These are phyloP conservation scores for Amphipoea lucens DNA, from an alignment of 2,888 invertebrate species.

Conservation along the genomic window DNA sequence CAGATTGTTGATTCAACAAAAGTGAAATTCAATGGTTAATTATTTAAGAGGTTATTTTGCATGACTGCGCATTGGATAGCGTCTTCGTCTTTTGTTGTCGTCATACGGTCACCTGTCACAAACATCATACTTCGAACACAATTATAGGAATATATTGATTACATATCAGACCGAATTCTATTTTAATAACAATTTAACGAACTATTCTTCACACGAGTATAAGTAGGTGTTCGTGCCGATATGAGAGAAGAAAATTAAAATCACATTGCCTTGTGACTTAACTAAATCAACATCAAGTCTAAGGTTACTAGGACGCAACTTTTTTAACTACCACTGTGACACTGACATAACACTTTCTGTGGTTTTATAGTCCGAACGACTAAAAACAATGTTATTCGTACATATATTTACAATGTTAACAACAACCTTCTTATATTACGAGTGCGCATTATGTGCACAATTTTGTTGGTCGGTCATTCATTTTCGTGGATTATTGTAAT, in stretches of 20 bases:
- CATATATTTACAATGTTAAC: constrained; percentile 9
- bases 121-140: background rate
- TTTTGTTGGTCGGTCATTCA: background rate
- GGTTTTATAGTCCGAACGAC: background rate
- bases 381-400: background rate
- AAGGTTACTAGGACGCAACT: constrained; percentile 1
- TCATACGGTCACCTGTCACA: background rate
- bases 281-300: constrained; percentile 1
- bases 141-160: background rate
- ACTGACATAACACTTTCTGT: constrained; percentile 35
- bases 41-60: constrained; percentile 11
- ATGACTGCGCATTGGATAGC: background rate
- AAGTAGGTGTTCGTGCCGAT: background rate
- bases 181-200: background rate
- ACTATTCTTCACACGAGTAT: background rate
- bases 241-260: background rate
- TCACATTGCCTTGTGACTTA: background rate
- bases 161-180: background rate
- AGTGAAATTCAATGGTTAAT: constrained; percentile 11
- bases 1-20: constrained; percentile 12
- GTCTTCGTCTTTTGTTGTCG: background rate
- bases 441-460: constrained; percentile 3
- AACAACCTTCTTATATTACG: constrained; percentile 35
- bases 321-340: constrained; percentile 19
- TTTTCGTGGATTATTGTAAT: constrained; percentile 14